Conservation (phyloP, 1,140 invertebrate genomes). For the Wiebesia pumilae region DNA sequence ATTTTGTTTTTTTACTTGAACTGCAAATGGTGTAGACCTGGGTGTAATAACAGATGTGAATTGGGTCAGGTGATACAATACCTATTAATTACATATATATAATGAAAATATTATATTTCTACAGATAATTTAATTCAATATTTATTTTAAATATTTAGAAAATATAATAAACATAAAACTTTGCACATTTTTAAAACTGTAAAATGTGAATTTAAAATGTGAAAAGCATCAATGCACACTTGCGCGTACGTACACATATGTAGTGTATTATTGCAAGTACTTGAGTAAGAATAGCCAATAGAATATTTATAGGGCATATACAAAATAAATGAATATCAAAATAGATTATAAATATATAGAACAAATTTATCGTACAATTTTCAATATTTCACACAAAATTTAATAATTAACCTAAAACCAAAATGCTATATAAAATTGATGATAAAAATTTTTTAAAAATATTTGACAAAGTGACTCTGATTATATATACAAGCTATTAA, state of each 20-base stretch:
- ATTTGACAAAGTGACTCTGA: neutral
- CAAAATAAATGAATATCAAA: neutral
- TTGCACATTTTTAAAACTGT: conserved; percentile 10
- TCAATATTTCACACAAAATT: neutral
- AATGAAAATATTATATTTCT: neutral
- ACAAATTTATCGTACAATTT: neutral
- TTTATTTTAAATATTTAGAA: neutral
- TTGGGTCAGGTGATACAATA: conserved; percentile 72
- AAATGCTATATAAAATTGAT: neutral
- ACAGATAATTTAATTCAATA: neutral
- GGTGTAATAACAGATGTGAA: conserved; percentile 67
- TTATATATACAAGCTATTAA: conserved; percentile 5
- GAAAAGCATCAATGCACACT: neutral
- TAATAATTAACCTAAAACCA: neutral
- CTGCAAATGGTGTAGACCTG: conserved; percentile 60
- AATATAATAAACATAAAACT: neutral
- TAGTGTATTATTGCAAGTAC: neutral
- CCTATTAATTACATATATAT: conserved; percentile 59
- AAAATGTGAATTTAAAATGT: conserved; percentile 12
- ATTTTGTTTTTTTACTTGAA: conserved; percentile 59
- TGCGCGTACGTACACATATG: conserved; percentile 5
- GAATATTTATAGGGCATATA: neutral
- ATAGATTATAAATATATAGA: neutral
- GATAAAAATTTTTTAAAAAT: neutral
- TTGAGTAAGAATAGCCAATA: neutral